These are phyloP conservation scores for Drosophila imparisetae DNA, from an alignment of 2,888 invertebrate species.

Conservation along the genomic window DNA sequence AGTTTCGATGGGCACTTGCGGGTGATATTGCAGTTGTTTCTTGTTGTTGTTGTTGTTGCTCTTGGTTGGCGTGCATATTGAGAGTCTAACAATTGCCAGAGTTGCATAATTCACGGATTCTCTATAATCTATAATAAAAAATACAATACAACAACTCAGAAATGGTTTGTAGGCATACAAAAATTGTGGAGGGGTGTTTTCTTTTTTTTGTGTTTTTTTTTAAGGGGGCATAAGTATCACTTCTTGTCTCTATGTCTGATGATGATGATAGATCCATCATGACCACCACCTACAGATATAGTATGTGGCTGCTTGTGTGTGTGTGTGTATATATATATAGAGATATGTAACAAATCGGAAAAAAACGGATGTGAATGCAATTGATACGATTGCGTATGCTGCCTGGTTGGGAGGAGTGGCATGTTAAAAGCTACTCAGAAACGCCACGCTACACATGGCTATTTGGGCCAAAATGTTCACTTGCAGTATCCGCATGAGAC, in stretches of 20 bases:
- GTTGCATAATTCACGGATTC: slow-evolving; percentile 80
- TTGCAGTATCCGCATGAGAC: slow-evolving; percentile 81
- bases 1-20: slow-evolving; percentile 64
- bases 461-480: slow-evolving; percentile 80
- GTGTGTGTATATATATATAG: neutral
- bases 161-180: slow-evolving; percentile 67
- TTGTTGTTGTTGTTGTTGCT: slow-evolving; percentile 52
- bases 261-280: slow-evolving; percentile 49
- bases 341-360: slow-evolving; percentile 33
- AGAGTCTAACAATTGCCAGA: slow-evolving; percentile 77
- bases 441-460: slow-evolving; percentile 75
- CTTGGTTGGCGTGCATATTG: slow-evolving; percentile 73
- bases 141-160: slow-evolving; percentile 72
- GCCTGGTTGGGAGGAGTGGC: slow-evolving; percentile 25
- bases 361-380: slow-evolving; percentile 52
- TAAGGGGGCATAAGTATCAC: slow-evolving; percentile 48
- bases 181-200: slow-evolving; percentile 33
- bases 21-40: slow-evolving; percentile 57
- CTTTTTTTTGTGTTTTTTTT: slow-evolving; percentile 5
- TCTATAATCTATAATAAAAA: slow-evolving; percentile 78
- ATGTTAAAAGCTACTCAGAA: slow-evolving; percentile 72
- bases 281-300: slow-evolving; percentile 37
- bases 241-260: slow-evolving; percentile 45
- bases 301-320: slow-evolving; percentile 9
- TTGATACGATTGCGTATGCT: slow-evolving; percentile 54